Evolutionary conservation across 2,797 vertebrate genomes (phyloP), one percentile per base, ranked within the genome.

Genomic region (Falco columbarius): DNA sequence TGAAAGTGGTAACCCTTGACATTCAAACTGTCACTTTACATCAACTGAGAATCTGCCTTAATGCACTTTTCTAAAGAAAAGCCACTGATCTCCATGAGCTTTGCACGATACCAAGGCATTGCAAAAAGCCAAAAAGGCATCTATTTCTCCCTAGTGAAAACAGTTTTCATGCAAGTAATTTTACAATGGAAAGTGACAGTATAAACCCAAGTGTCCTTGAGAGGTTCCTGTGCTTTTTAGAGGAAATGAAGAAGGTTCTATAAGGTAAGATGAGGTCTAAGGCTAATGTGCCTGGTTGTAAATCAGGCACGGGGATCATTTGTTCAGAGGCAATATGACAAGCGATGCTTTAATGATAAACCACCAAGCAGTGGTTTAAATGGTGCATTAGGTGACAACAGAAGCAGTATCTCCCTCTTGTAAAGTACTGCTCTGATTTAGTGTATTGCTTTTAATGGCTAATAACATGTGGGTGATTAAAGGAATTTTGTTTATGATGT

Each of bases 241-340:
- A 68, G 32, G 70, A 92, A 92, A 92, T 76, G 8, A 89, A 75
- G 58, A 89, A 79, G 46, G 77, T 89, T 90, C 62, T 93, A 42
- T 21, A 26, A 84, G 42, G 73, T 72, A 93, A 94, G 77, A 59
- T 40, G 58, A 95, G 30, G 88, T 90, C 70, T 88, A 81, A 92
- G 51, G 81, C 47, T 95, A 95, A 90, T 96, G 89, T 84, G 51
- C 27, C 12, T 84, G 29, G 36, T 47, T 89, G 52, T 72, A 91
- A 89, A 89, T 82, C 59, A 73, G 34, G 44, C 63, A 80, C 1
- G 1, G 2, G 12, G 23, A 80, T 91, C 9, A n/a, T 61, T 72
- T 76, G n/a, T 77, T 90, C 34, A 75, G 42, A 86, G 18, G 62
- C 34, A 84, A 76, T 76, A 80, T 73, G 38, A 80, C 84, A 79